Conservation (phyloP, 1,140 invertebrate genomes). For the Pachypsylla venusta region DNA sequence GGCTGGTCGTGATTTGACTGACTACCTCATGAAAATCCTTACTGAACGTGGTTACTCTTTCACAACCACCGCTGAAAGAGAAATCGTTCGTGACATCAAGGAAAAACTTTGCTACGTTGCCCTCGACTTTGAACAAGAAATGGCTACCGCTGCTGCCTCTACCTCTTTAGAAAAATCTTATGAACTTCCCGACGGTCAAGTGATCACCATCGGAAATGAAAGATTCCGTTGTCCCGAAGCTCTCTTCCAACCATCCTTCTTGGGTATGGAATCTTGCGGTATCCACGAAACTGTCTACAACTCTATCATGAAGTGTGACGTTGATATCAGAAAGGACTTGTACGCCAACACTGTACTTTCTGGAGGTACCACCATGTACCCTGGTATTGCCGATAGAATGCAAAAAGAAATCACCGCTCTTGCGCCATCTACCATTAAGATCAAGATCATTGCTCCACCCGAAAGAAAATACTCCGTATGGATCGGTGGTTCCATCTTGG, state of each 20-base stretch:
- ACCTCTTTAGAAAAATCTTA: constrained; percentile 68
- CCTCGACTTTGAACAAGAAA: constrained; percentile 71
- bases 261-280: constrained; percentile 67
- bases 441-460: constrained; percentile 87
- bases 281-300: constrained; percentile 77
- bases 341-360: constrained; percentile 56
- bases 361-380: constrained; percentile 61
- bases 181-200: constrained; percentile 57
- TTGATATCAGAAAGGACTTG: constrained; percentile 66
- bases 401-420: constrained; percentile 68
- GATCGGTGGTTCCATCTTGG: constrained; percentile 76
- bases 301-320: constrained; percentile 79
- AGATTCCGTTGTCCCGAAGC: constrained; percentile 75
- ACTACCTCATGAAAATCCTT: constrained; percentile 76
- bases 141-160: constrained; percentile 65
- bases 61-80: constrained; percentile 70
- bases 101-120: constrained; percentile 79
- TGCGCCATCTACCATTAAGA: constrained; percentile 69
- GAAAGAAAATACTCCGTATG: constrained; percentile 87
- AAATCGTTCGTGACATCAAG: constrained; percentile 93
- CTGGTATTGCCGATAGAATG: constrained; percentile 66
- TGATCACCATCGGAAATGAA: constrained; percentile 79
- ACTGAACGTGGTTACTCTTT: constrained; percentile 62
- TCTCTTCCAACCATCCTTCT: constrained; percentile 65
- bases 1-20: constrained; percentile 77